These are phyloP conservation scores for Trogon surrucura DNA, from an alignment of 2,113 vertebrate genomes.

Conservation along the genomic window DNA sequence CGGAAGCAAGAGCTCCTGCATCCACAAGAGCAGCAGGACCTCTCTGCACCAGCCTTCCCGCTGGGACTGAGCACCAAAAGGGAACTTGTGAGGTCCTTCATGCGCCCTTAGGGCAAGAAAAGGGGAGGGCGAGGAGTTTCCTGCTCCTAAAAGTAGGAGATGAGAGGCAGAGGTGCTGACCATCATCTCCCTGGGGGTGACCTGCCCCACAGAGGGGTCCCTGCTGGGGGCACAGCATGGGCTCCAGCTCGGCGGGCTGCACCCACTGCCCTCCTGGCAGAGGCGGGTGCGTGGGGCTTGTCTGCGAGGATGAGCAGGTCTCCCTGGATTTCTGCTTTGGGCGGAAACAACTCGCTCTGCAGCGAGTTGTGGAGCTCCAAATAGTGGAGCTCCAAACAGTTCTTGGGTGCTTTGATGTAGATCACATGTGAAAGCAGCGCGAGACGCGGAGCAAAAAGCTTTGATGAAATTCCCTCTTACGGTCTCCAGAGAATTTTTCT, in stretches of 20 bases:
- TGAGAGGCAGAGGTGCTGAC: no score
- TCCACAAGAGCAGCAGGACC: not conserved
- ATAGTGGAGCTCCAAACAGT: not conserved
- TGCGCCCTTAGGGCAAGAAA: not conserved
- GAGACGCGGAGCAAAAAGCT: not conserved
- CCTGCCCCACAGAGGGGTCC: not conserved
- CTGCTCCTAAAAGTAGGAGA: not conserved
- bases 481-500: not conserved
- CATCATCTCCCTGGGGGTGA: fast-evolving
- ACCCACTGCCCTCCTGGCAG: fast-evolving
- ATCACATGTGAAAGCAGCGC: not conserved
- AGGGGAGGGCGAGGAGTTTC: not conserved
- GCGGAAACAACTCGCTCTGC: not conserved
- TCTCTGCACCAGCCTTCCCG: not conserved
- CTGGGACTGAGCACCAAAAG: fast-evolving
- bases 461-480: not conserved
- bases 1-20: not conserved
- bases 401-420: not conserved
- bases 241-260: not conserved
- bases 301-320: not conserved
- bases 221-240: fast-evolving
- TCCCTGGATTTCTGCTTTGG: not conserved
- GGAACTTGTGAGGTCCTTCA: not conserved
- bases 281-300: fast-evolving
- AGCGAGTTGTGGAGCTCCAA: not conserved